phyloP scores from a whole-genome alignment of 1,140 invertebrate genomes.

The Rhopalosiphum padi region DNA sequence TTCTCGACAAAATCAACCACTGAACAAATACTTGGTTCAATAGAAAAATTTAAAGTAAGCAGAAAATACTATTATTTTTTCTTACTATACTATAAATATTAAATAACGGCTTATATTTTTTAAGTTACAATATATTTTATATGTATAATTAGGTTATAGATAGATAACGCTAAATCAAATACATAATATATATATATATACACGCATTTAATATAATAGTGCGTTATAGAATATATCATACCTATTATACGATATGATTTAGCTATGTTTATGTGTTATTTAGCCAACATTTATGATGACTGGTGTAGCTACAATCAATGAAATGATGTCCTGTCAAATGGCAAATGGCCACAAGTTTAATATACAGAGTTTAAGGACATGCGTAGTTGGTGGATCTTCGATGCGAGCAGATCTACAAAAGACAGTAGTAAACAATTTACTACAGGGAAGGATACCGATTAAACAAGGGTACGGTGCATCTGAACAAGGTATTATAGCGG shows the following conservation, averaged over 20 bases:
- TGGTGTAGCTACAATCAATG: background rate
- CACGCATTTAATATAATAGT: too few species aligned
- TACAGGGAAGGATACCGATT: background rate
- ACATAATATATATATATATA: too few species aligned
- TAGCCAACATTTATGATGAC: constrained; percentile 35
- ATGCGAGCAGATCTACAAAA: background rate
- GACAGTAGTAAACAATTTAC: background rate
- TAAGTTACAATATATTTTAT: background rate
- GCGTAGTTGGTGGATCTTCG: background rate
- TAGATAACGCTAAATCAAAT: background rate
- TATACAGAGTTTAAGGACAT: background rate
- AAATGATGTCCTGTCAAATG: constrained; percentile 5
- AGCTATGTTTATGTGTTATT: background rate
- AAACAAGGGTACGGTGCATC: constrained; percentile 1
- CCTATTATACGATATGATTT: too few species aligned
- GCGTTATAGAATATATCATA: background rate
- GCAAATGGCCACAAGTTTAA: background rate
- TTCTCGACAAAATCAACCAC: background rate
- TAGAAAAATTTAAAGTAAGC: background rate
- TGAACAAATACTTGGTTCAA: background rate
- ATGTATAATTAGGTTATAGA: background rate
- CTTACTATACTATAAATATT: background rate
- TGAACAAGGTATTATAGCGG: constrained; percentile 8
- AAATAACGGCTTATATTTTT: background rate
- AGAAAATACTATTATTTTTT: background rate